Evolutionary conservation across 1,140 invertebrate genomes (phyloP).

Genomic region (Anadara kagoshimensis): DNA sequence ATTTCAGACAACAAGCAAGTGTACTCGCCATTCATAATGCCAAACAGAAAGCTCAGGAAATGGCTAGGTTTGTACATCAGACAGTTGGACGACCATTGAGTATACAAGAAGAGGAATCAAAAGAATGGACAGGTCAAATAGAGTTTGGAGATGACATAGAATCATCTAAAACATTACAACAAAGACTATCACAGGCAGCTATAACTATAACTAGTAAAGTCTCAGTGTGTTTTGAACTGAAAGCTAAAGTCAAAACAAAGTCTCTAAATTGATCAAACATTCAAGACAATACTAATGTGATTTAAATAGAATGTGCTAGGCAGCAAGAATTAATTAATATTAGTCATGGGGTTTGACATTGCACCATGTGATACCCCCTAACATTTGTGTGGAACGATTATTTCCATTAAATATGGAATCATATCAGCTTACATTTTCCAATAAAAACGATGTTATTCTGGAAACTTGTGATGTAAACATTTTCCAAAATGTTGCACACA

Average conservation of each 20-base stretch:
- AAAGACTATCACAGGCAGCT: slow-evolving; percentile 50
- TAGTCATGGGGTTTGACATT: too few species aligned
- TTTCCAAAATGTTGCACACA: too few species aligned
- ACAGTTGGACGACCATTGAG: slow-evolving; percentile 59
- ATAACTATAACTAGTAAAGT: slow-evolving; percentile 57
- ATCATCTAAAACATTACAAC: slow-evolving; percentile 49
- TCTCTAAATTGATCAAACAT: not conserved
- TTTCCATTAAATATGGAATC: too few species aligned
- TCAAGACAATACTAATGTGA: too few species aligned
- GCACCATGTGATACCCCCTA: too few species aligned
- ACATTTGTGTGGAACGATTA: too few species aligned
- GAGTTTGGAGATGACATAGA: slow-evolving; percentile 49
- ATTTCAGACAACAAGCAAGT: slow-evolving; percentile 65
- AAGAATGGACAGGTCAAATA: slow-evolving; percentile 53
- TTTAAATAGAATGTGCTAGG: too few species aligned
- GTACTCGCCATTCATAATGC: slow-evolving; percentile 68
- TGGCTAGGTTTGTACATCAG: slow-evolving; percentile 65
- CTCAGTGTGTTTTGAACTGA: slow-evolving; percentile 61
- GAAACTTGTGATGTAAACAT: too few species aligned
- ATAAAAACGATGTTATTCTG: too few species aligned
- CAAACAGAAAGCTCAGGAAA: slow-evolving; percentile 69
- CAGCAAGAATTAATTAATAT: too few species aligned
- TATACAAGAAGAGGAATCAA: slow-evolving; percentile 58
- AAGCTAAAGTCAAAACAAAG: slow-evolving; percentile 58
- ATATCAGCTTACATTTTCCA: too few species aligned